These are phyloP conservation scores for Leucophenga maculata DNA, from an alignment of 2,888 invertebrate species.

Conservation along the genomic window DNA sequence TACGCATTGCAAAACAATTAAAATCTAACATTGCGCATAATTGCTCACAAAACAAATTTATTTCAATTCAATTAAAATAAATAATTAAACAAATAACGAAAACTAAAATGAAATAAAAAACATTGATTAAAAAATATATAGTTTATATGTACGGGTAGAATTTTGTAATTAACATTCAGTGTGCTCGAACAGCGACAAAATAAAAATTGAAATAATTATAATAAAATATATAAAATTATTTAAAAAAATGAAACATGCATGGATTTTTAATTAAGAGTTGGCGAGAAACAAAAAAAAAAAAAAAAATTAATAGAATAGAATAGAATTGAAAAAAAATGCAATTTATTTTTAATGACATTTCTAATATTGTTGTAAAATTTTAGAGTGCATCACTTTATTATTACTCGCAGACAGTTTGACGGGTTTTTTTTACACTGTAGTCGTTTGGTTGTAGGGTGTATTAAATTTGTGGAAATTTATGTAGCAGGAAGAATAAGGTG, in stretches of 20 bases:
- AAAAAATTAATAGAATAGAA: neutral
- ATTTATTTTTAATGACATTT: neutral
- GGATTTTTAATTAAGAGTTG: conserved; percentile 31
- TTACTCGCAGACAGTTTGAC: conserved; percentile 9
- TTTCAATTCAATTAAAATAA: conserved; percentile 13
- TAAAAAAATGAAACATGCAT: conserved; percentile 37
- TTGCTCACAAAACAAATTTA: conserved; percentile 8
- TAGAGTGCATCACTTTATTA: conserved; percentile 12
- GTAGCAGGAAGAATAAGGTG: too few relatives aligned
- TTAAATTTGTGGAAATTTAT: too few relatives aligned
- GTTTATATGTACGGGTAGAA: too few relatives aligned
- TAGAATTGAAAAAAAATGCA: too few relatives aligned
- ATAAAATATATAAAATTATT: conserved; percentile 29
- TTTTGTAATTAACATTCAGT: conserved; percentile 58
- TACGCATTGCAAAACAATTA: conserved; percentile 47
- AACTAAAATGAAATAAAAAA: conserved; percentile 16
- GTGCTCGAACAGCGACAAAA: conserved; percentile 25
- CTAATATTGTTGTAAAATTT: conserved; percentile 14
- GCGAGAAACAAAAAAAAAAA: neutral
- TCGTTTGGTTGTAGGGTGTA: too few relatives aligned
- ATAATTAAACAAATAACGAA: conserved; percentile 13
- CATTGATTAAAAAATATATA: conserved; percentile 10
- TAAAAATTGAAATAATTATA: conserved; percentile 17
- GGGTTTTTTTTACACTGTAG: neutral
- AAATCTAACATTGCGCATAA: conserved; percentile 40